Base-by-base conservation (phyloP, 2,797 vertebrate genomes). In the Danio tinwini region DNA sequence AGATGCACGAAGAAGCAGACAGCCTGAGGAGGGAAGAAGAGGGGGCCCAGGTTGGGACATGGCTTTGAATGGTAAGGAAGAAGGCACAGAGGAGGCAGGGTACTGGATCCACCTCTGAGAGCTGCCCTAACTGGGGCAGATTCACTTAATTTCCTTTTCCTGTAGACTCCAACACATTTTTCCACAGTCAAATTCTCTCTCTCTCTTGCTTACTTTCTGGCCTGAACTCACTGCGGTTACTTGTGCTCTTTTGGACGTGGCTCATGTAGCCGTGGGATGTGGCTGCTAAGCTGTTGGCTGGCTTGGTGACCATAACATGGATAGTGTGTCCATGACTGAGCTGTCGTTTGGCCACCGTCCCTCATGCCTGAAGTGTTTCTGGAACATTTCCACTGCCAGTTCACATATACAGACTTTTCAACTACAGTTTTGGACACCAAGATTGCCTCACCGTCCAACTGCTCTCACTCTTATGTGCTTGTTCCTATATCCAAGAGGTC, bases 101-200 rank as follows among this genome's bases (percentile, higher is more conserved):
- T 83, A 88, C 88, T 92, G 91, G 90, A 92, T 74, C 82, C 72
- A 79, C 90, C 88, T 91, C 90, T 86, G 86, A 92, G 87, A 89
- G 86, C 85, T 83, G 74, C 74, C 73, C 83, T 83, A 72, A 81
- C 78, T 86, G 76, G 89, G 86, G 88, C 88, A 87, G 83, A 80
- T 71, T 90, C 88, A 87, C 87, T 85, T 86, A 84, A 87, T 81
- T 82, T 81, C 86, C 47, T 63, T 10, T 56, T 14, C 16, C 44
- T 44, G 67, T 55, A 12, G 40, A 76, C 59, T 78, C 74, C 13
- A 75, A 21, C 9, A 8, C 53, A 63, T n/a, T 53, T 65, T 40
- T 73, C 17, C 56, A 71, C 58, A 62, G 56, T 63, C 39, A 29
- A 67, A 59, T 44, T 64, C 49, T 55, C 75, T 29, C 9, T 50